Evolutionary conservation across 2,888 invertebrate genomes (phyloP).

Genomic region (Mesorhabditis spiculigera): DNA sequence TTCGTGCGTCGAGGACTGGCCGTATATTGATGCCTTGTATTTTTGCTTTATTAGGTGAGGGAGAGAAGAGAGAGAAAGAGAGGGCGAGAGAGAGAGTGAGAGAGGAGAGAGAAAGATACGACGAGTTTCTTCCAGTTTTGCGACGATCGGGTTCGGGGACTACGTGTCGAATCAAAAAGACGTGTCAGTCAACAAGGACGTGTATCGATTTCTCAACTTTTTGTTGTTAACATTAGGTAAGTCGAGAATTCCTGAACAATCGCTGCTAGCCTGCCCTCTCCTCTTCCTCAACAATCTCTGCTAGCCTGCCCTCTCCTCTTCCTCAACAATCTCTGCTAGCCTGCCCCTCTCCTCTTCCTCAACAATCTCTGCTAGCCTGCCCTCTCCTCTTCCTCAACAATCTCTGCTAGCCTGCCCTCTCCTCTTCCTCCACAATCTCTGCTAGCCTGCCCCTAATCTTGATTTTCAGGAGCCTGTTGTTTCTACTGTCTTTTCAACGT

Average conservation of each 20-base stretch:
- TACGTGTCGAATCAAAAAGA: conserved; percentile 66
- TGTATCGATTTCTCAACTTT: conserved; percentile 63
- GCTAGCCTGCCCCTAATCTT: too few species aligned
- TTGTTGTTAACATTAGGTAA: conserved; percentile 64
- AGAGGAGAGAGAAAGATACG: too few species aligned
- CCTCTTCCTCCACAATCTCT: too few species aligned
- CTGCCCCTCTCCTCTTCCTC: too few species aligned
- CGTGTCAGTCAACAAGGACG: conserved; percentile 22
- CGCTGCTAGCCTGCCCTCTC: too few species aligned
- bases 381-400: too few species aligned
- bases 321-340: too few species aligned
- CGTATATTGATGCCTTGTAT: conserved; percentile 68
- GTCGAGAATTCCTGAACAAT: not conserved
- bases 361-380: too few species aligned
- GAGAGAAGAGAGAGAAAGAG: not conserved
- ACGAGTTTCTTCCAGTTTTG: conserved; percentile 62
- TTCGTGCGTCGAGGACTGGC: conserved; percentile 67
- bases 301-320: too few species aligned
- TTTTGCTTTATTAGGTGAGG: conserved; percentile 67
- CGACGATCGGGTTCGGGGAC: conserved; percentile 70
- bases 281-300: too few species aligned
- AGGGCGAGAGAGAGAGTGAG: too few species aligned
- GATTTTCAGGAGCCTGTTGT: conserved; percentile 66
- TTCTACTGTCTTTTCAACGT: conserved; percentile 69
- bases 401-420: too few species aligned